Conservation (phyloP, 1,140 invertebrate genomes). For the Papilio helenus region DNA sequence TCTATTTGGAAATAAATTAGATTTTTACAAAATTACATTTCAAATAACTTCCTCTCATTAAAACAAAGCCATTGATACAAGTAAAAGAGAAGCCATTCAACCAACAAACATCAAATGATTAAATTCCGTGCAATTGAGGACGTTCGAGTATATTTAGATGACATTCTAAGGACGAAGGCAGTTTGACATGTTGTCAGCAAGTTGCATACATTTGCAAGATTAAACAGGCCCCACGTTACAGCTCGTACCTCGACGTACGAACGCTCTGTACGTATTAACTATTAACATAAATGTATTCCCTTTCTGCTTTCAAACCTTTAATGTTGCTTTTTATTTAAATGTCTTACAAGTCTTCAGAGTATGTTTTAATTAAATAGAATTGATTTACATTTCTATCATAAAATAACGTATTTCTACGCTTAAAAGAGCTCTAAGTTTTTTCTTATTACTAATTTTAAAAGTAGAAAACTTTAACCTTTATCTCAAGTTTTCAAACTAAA, state of each 20-base stretch:
- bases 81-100: no score
- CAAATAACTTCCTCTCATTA: no score
- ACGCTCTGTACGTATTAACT: conserved; percentile 68
- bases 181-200: conserved; percentile 75
- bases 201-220: conserved; percentile 80
- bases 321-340: conserved; percentile 15
- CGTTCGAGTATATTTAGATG: conserved; percentile 20
- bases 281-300: conserved; percentile 72
- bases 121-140: background rate
- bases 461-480: background rate
- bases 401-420: no score
- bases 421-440: no score
- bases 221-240: conserved; percentile 57
- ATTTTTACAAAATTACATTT: no score
- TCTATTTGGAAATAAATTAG: no score
- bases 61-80: no score
- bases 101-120: background rate
- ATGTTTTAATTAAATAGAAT: background rate
- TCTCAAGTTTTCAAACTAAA: background rate
- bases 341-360: background rate
- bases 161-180: conserved; percentile 57
- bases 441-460: no score
- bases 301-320: conserved; percentile 43
- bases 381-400: background rate
- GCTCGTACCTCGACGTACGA: conserved; percentile 51